Conservation (phyloP, 2,888 invertebrate species). For the Eupeodes luniger region DNA sequence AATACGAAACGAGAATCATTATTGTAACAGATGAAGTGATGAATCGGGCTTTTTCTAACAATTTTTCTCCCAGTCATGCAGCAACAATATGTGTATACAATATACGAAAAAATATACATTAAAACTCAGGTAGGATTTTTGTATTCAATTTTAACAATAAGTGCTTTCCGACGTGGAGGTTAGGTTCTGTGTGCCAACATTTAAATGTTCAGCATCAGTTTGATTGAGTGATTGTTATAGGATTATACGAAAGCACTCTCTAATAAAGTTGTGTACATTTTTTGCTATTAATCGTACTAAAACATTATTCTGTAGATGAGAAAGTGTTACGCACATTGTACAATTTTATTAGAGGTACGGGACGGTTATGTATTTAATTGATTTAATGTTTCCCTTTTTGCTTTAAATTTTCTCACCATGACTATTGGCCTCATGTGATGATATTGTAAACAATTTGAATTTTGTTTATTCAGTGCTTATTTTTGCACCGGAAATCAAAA, state of each 20-base stretch:
- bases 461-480: neutral
- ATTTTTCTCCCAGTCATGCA: slow-evolving; percentile 15
- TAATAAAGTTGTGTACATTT: neutral
- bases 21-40: slow-evolving; percentile 17
- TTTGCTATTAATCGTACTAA: neutral
- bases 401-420: neutral
- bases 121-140: slow-evolving; percentile 15
- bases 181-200: slow-evolving; percentile 10
- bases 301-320: neutral
- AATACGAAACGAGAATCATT: neutral
- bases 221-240: slow-evolving; percentile 28
- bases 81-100: neutral
- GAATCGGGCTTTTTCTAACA: slow-evolving; percentile 11
- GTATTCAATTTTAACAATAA: neutral
- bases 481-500: neutral
- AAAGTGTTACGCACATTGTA: neutral
- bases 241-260: slow-evolving; percentile 11
- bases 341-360: neutral
- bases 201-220: slow-evolving; percentile 13
- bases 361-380: slow-evolving; percentile 14
- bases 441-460: neutral
- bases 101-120: neutral
- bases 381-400: neutral
- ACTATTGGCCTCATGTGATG: neutral
- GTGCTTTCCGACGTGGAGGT: slow-evolving; percentile 17